Evolutionary conservation across 2,113 vertebrate species (phyloP).

Genomic region (Eudyptes chrysolophus): DNA sequence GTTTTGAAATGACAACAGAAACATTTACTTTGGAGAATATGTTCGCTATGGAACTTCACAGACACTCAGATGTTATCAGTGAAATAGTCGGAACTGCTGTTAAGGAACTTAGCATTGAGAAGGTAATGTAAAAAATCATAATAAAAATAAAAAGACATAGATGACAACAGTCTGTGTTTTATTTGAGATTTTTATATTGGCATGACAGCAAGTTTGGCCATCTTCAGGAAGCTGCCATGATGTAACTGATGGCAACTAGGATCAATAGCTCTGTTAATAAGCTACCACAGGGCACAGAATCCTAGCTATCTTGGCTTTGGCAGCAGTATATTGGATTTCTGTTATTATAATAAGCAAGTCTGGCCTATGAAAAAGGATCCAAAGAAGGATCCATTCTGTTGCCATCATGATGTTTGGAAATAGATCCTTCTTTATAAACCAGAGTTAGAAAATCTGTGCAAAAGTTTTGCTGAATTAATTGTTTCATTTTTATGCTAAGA

Average conservation of each 20-base stretch:
- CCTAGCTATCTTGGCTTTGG: neutral
- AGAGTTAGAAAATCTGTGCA: neutral
- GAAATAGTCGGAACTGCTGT: slow-evolving; percentile 88
- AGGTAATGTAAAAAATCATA: slow-evolving; percentile 66
- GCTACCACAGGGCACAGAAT: neutral
- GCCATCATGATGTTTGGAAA: neutral
- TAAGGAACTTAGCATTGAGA: slow-evolving; percentile 94
- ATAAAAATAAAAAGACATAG: neutral
- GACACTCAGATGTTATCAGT: slow-evolving; percentile 79
- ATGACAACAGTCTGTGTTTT: neutral
- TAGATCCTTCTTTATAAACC: neutral
- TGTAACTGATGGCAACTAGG: neutral
- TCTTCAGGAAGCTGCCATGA: neutral
- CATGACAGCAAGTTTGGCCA: neutral
- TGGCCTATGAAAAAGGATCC: neutral
- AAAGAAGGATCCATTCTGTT: neutral
- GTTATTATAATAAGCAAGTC: neutral
- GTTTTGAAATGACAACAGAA: slow-evolving; percentile 87
- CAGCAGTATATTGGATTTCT: neutral
- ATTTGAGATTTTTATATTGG: neutral
- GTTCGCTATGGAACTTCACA: slow-evolving; percentile 96
- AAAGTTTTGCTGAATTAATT: neutral
- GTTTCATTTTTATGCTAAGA: neutral
- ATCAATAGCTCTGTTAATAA: neutral
- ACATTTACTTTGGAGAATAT: slow-evolving; percentile 95